Base-by-base conservation (phyloP, 1,140 invertebrate species). In the Campoletis sonorensis region DNA sequence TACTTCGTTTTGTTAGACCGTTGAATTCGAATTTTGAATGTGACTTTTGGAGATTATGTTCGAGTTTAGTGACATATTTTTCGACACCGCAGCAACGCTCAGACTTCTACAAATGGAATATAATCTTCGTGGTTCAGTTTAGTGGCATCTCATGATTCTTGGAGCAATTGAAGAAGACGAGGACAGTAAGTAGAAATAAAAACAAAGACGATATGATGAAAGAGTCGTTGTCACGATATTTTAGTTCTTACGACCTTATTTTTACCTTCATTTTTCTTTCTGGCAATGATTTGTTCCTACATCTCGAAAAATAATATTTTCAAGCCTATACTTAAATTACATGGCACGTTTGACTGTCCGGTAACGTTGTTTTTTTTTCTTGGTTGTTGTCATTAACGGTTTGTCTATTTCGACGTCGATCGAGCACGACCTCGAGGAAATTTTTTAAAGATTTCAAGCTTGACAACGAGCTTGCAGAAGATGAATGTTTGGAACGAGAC, bases 291-390 rank as follows among this genome's bases (percentile, higher is more conserved):
- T 54, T 51, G 11, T 51, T 54, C n/a, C 51, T 54, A 54, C 18
- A 21, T 54, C n/a, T 54, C 51, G 51, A 54, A 54, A 54, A 77
- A 72, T 80, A 23, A 72, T 73, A 73, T 61, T 45, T 80, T 23
- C 40, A 30, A 26, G 58, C 54, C 70, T 80, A n/a, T n/a, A 80
- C 67, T 72, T 80, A 80, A 80, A 80, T 72, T 80, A 80, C 68
- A 80, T 80, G 79, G 79, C 79, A 80, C 70, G 27, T 73, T 71
- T 80, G 70, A 72, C 64, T 72, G 27, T n/a, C n/a, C 49, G 16
- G 49, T 64, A 23, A 23, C 23, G 23, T 27, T 13, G 3, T 64
- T 26, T 11, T 54, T 75, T 30, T 58, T 72, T 26, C 2, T 75
- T 75, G 1, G 18, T 58, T 33, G 1, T 16, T n/a, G 1, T 0